Evolutionary conservation across 2,113 vertebrate genomes (phyloP).

Genomic region (Actenoides hombroni): DNA sequence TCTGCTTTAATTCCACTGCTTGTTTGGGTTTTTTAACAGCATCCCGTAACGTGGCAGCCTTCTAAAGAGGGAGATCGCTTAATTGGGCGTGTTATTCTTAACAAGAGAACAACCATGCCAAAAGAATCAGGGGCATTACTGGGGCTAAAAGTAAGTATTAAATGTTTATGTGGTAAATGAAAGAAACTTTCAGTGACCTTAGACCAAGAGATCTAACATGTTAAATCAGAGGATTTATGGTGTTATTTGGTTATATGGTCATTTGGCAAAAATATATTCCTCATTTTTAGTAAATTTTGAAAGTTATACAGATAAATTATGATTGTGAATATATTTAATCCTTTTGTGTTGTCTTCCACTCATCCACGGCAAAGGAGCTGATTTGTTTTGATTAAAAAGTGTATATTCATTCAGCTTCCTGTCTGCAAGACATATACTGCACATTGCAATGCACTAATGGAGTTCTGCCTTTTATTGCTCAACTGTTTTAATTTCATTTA

Average conservation of each 20-base stretch:
- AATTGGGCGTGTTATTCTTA: conserved; percentile 95
- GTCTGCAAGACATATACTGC: neutral
- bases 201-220: neutral
- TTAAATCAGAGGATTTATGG: neutral
- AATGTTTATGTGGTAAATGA: neutral
- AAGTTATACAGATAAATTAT: neutral
- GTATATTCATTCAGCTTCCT: neutral
- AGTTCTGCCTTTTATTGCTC: neutral
- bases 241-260: neutral
- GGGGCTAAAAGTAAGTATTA: conserved; percentile 88
- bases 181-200: neutral
- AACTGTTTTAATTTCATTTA: neutral
- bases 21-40: conserved; percentile 72
- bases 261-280: neutral
- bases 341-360: neutral
- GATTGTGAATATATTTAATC: neutral
- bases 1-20: neutral
- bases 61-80: conserved; percentile 98
- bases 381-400: neutral
- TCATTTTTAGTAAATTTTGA: neutral
- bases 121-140: conserved; percentile 94
- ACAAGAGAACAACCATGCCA: conserved; percentile 95
- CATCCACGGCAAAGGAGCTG: neutral
- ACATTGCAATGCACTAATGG: neutral
- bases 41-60: conserved; percentile 97